A percentile compares a stretch with the other conserved stretches of the same genome.
These are phyloP conservation scores for Tribolium freemani DNA, from an alignment of 2,888 invertebrate genomes.

Conservation along the genomic window DNA sequence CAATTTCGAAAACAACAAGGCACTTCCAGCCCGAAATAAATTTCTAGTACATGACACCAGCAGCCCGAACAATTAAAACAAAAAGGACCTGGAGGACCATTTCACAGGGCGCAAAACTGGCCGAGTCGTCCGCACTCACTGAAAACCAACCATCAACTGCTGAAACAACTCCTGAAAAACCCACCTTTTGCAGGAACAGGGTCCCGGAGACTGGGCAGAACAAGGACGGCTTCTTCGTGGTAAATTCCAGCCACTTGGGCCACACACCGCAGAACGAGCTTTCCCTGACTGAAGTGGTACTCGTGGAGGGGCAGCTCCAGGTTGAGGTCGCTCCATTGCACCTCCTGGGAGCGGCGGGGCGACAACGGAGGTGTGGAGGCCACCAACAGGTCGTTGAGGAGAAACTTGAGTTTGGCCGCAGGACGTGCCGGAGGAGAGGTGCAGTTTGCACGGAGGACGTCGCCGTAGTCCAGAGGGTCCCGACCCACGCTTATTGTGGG, in stretches of 20 bases:
- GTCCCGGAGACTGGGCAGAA: slow-evolving; percentile 80
- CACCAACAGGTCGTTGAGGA: slow-evolving; percentile 79
- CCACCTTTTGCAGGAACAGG: slow-evolving; percentile 76
- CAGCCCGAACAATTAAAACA: neutral
- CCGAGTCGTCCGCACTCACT: slow-evolving; percentile 56
- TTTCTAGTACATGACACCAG: neutral
- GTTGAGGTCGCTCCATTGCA: slow-evolving; percentile 73
- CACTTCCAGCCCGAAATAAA: neutral
- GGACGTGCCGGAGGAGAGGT: slow-evolving; percentile 85
- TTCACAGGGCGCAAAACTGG: slow-evolving; percentile 7
- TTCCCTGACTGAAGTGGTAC: slow-evolving; percentile 74
- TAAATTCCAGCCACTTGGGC: slow-evolving; percentile 80
- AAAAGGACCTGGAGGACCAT: neutral
- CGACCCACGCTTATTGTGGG: slow-evolving; percentile 81
- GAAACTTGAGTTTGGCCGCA: slow-evolving; percentile 80
- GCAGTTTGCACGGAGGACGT: slow-evolving; percentile 83
- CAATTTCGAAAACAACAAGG: neutral
- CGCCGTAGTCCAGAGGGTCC: slow-evolving; percentile 82
- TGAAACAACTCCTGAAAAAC: neutral
- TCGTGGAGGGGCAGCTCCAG: slow-evolving; percentile 73
- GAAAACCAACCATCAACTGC: slow-evolving; percentile 41
- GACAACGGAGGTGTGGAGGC: slow-evolving; percentile 58
- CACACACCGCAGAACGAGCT: slow-evolving; percentile 79
- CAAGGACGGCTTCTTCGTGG: slow-evolving; percentile 77
- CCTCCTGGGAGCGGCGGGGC: slow-evolving; percentile 69